Base-by-base conservation (phyloP, 1,140 invertebrate species). In the Spodoptera frugiperda region DNA sequence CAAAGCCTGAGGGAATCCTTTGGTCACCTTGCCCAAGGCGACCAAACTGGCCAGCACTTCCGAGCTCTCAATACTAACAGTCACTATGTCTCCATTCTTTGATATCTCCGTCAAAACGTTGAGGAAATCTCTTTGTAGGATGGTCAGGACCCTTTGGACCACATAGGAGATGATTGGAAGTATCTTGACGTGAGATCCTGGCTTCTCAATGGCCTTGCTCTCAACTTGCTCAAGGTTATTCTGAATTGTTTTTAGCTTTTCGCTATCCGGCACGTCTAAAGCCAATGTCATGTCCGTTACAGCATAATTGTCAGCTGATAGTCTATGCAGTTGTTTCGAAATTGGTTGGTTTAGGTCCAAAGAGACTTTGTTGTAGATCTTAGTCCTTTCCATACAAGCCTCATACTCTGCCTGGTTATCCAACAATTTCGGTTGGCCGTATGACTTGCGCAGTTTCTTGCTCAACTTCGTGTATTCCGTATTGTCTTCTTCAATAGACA, bases 91-190 rank as follows among this genome's bases (percentile, higher is more conserved):
- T 17, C 70, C 77, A 17, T 59, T 15, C 46, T 33, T 53, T 33
- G 49, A 3, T 48, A 76, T 21, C 5, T 73, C 30, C 4, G 46
- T 44, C 2, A 73, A 25, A 8, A 59, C 19, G 12, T 59, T 15
- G 9, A 79, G 57, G 46, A 79, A 76, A 14, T 67, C 65, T 6
- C n/a, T 81, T 78, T 89, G 81, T n/a, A 90, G 54, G 8, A 93
- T 61, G 71, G 77, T 87, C 25, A 91, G 53, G 33, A 94, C 65
- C 84, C 92, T 91, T 79, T 92, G 87, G 15, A 94, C 68, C 3
- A 94, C 76, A 67, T 94, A 94, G 21, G 88, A 84, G 49, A 88
- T 88, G 19, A 94, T 77, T 5, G 94, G 94, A 17, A 93, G 55
- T 3, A 93, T 78, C 84, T 89, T 87, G 2, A 86, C 49, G 49